Conservation (phyloP, 2,888 invertebrate genomes). For the Morinoia aosen region DNA sequence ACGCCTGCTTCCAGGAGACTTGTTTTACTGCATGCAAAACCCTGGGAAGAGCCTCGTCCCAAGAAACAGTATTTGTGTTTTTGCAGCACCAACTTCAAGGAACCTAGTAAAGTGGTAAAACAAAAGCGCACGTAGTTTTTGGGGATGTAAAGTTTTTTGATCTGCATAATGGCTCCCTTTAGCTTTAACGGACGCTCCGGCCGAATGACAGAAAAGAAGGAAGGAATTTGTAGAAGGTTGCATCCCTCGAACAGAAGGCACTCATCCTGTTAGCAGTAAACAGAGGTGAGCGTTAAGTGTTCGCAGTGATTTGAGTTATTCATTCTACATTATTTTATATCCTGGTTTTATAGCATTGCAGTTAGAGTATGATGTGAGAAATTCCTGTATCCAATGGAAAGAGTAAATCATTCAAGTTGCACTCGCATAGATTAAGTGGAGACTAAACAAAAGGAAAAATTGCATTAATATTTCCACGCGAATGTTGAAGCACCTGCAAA, state of each 20-base stretch:
- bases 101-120: slow-evolving; percentile 45
- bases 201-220: background rate
- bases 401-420: too few relatives aligned
- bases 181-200: background rate
- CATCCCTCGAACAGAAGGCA: background rate
- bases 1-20: background rate
- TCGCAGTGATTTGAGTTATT: too few relatives aligned
- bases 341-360: too few relatives aligned
- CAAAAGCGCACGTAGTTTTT: slow-evolving; percentile 28
- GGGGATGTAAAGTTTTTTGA: slow-evolving; percentile 43
- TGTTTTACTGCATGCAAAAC: slow-evolving; percentile 6
- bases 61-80: background rate
- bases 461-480: too few relatives aligned
- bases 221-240: background rate
- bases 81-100: background rate
- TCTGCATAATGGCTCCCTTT: slow-evolving; percentile 47
- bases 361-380: too few relatives aligned
- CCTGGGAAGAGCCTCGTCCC: background rate
- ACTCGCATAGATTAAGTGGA: too few relatives aligned
- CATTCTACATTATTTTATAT: too few relatives aligned
- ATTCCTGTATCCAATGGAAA: too few relatives aligned
- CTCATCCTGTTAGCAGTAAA: background rate
- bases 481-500: too few relatives aligned
- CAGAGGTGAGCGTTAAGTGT: background rate
- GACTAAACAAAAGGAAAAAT: too few relatives aligned